Evolutionary conservation across 2,888 invertebrate genomes (phyloP), one percentile per base, ranked within the genome.

Genomic region (Caenorhabditis auriculariae): DNA sequence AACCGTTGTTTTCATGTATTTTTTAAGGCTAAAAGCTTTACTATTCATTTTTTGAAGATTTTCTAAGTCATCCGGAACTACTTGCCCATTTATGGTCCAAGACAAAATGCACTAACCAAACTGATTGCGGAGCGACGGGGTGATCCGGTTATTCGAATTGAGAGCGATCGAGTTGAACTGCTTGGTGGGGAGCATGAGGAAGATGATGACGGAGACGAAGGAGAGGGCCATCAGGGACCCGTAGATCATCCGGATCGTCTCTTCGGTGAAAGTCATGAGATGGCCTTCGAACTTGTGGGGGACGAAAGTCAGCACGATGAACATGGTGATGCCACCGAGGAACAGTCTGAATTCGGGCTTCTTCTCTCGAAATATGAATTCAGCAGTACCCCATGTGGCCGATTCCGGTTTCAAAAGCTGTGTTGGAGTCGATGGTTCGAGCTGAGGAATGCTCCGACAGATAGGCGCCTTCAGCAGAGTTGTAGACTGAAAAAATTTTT

Each of bases 401-500:
- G 2, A 66, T 26, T 7, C 60, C 66, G 2, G 66, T 66, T 35
- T 66, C 66, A 1, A 66, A 37, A 0, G 59, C 66, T 1, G 60
- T 54, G 39, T 66, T 66, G 1, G 60, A 54, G 41, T 62, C 51
- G 23, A 66, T 56, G 15, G 66, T 66, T 15, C 59, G 49, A 21
- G 56, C 57, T 2, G 66, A 62, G 4, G 62, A 62, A 44, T 66
- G 66, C 21, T 66, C 66, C 7, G 66, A 59, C 35, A 66, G 45
- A n/a, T 62, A 66, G 29, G 46, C 42, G 37, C 66, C 66, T 32
- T 66, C 66, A 9, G 62, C 66, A 43, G 54, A 60, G 50, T 66
- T 66, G 44, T 57, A 62, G 24, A 62, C 66, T 66, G 48, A 32
- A 66, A 54, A 17, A 23, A 24, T 41, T 12, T 19, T 19, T 24